These are phyloP conservation scores for Neocrepidodera transversa DNA, from an alignment of 2,888 invertebrate genomes.

Conservation along the genomic window DNA sequence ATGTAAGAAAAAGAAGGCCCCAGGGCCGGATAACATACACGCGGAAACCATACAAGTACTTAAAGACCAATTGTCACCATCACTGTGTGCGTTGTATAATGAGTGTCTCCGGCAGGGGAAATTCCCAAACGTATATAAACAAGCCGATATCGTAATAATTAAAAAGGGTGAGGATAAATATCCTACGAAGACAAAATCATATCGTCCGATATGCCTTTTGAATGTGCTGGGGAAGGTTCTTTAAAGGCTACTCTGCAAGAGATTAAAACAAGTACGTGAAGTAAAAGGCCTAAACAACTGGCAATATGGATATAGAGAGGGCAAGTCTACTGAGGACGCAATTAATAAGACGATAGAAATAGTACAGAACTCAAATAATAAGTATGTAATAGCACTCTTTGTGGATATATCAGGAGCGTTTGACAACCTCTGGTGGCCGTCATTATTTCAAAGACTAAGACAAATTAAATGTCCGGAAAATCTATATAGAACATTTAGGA, in stretches of 20 bases:
- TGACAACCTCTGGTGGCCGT: conserved; percentile 16
- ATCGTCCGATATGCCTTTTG: no score
- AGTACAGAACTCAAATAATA: neutral
- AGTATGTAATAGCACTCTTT: neutral
- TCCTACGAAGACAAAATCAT: conserved; percentile 2
- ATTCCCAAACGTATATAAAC: conserved; percentile 6
- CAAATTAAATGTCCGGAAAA: no score
- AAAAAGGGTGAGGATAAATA: conserved; percentile 13
- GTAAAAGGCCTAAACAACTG: neutral
- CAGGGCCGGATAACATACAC: conserved; percentile 10
- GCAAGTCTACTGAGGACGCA: conserved; percentile 17
- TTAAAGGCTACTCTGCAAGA: neutral
- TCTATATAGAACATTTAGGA: neutral
- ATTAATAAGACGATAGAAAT: neutral
- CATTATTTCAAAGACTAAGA: conserved; percentile 1
- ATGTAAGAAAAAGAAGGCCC: conserved; percentile 11
- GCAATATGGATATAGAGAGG: conserved; percentile 18
- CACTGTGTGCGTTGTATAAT: conserved; percentile 4
- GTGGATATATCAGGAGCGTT: conserved; percentile 19
- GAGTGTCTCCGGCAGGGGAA: conserved; percentile 7
- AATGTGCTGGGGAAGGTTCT: no score
- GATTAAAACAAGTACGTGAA: neutral
- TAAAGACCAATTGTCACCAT: neutral
- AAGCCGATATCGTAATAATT: conserved; percentile 10
- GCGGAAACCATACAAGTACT: conserved; percentile 4